Percentiles rank a stretch among this genome's conserved stretches.
phyloP scores from a whole-genome alignment of 2,888 invertebrate species.

The Ctena decussata region DNA sequence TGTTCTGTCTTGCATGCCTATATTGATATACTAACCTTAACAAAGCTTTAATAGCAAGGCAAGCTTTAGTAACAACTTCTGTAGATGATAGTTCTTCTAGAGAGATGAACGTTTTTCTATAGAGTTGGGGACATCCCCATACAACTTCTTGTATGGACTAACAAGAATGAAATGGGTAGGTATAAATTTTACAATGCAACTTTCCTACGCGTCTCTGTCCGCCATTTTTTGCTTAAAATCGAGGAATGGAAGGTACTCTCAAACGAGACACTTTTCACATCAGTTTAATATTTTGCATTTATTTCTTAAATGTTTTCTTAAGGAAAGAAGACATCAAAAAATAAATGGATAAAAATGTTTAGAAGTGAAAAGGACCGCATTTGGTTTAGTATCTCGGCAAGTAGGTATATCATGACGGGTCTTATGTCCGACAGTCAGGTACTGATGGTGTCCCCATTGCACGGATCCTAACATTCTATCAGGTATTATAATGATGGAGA shows the following conservation, averaged over 20 bases:
- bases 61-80: too few relatives aligned
- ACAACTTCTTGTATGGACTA: background rate
- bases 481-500: constrained; percentile 32
- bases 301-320: too few relatives aligned
- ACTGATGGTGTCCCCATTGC: constrained; percentile 32
- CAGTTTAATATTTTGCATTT: too few relatives aligned
- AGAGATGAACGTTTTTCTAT: background rate
- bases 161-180: background rate
- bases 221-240: constrained; percentile 17
- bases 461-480: constrained; percentile 34
- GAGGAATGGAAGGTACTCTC: too few relatives aligned
- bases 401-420: constrained; percentile 27
- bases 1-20: too few relatives aligned
- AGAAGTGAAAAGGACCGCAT: constrained; percentile 8
- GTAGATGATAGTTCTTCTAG: too few relatives aligned
- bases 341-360: background rate
- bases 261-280: background rate
- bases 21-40: too few relatives aligned
- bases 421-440: constrained; percentile 25
- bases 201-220: background rate
- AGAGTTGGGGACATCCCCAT: background rate
- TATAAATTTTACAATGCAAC: background rate
- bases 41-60: too few relatives aligned
- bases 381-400: constrained; percentile 25
- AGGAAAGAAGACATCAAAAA: background rate